These are phyloP conservation scores for Pipistrellus pipistrellus DNA, from an alignment of 2,797 vertebrate genomes.

Conservation along the genomic window DNA sequence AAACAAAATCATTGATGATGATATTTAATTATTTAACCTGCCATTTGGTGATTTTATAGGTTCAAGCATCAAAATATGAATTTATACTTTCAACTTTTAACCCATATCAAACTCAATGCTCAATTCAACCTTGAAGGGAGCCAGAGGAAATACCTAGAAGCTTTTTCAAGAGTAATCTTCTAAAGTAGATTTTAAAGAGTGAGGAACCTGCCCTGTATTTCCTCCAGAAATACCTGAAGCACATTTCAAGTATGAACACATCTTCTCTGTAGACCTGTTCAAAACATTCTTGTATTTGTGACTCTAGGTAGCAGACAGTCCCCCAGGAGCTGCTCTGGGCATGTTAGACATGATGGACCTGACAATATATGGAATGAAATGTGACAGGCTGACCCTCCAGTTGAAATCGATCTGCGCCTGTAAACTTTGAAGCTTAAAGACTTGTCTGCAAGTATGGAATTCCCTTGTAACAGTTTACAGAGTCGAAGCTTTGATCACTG, in stretches of 20 bases:
- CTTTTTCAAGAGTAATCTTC: background rate
- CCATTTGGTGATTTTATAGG: background rate
- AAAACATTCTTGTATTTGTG: constrained; percentile 10
- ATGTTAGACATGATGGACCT: background rate
- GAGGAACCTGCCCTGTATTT: background rate
- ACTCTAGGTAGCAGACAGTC: background rate
- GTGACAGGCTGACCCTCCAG: constrained; percentile 53
- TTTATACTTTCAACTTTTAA: background rate
- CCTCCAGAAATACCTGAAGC: background rate
- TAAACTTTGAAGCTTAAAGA: constrained; percentile 46
- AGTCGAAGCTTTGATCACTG: background rate
- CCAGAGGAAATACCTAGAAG: background rate
- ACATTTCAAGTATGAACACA: background rate
- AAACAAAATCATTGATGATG: background rate
- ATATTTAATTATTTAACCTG: background rate
- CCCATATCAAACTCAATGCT: background rate
- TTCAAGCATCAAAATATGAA: constrained; percentile 4
- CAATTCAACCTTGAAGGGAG: background rate
- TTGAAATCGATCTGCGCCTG: constrained; percentile 66
- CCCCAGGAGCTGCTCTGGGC: constrained; percentile 7
- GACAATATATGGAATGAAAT: constrained; percentile 64
- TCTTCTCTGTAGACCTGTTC: background rate
- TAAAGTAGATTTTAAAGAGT: background rate
- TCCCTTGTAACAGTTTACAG: constrained; percentile 22
- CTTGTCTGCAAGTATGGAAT: constrained; percentile 34